phyloP scores from a whole-genome alignment of 1,140 invertebrate species.

The Atta texana region DNA sequence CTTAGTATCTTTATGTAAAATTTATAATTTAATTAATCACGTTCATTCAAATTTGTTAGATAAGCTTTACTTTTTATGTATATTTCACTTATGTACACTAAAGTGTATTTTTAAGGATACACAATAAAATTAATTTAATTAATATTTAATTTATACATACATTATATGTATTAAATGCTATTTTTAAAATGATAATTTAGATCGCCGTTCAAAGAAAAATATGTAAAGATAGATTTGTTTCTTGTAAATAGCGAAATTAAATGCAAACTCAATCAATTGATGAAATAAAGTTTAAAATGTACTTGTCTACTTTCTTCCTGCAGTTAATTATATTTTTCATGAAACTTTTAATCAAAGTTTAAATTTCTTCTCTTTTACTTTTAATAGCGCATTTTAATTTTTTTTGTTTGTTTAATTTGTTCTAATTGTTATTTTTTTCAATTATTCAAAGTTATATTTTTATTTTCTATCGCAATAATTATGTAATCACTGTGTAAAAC shows the following conservation, averaged over 20 bases:
- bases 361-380: neutral
- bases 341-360: neutral
- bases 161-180: too few relatives aligned
- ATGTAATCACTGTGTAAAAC: neutral
- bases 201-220: neutral
- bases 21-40: too few relatives aligned
- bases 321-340: neutral
- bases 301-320: neutral
- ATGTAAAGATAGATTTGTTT: neutral
- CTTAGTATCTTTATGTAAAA: too few relatives aligned
- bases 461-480: neutral
- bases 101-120: too few relatives aligned
- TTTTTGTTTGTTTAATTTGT: neutral
- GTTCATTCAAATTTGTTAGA: too few relatives aligned
- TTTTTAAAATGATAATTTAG: too few relatives aligned
- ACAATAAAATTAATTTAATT: too few relatives aligned
- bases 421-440: neutral
- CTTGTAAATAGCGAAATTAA: neutral
- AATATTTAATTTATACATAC: too few relatives aligned
- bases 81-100: too few relatives aligned
- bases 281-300: neutral
- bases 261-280: neutral
- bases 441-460: neutral
- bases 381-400: neutral
- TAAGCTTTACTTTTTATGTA: too few relatives aligned